Evolutionary conservation across 2,888 invertebrate species (phyloP), one percentile per base, ranked within the genome.

Genomic region (Leptopilina drosophilae): DNA sequence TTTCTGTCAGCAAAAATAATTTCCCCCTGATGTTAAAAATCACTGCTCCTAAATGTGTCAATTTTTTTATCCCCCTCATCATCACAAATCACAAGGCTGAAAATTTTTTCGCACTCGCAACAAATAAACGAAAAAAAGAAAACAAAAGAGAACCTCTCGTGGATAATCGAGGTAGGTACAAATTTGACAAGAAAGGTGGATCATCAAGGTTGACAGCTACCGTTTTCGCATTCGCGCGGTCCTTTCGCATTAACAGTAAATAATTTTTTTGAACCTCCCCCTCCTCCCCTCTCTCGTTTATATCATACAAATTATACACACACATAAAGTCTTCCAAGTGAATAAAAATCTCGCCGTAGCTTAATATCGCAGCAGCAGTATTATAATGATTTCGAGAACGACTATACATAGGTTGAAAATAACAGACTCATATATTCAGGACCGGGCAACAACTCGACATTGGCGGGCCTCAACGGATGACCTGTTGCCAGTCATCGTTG

Each of bases 401-500:
- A 87, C 86, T 84, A 81, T 87, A 86, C 86, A 87, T 84, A 84
- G 79, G 79, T 81, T 66, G 49, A 69, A 78, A 66, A 83, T 82
- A 83, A 82, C 83, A 73, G 76, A 78, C 76, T 76, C 42, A 8
- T 76, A 78, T 15, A n/a, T 64, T 64, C 40, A 88, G 85, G 85
- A 83, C 73, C 85, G 84, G 87, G 85, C 87, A 86, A 86, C 87
- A 33, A 33, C 33, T 33, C 80, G 82, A 82, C 81, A 42, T 42
- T 42, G 62, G 15, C 62, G 62, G 84, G 33, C 33, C 84, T 83
- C 86, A 86, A 87, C 85, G 87, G 33, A 88, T 86, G 87, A 88
- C 87, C 83, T 83, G 83, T 83, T 88, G 89, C 89, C 87, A 89
- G 89, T 89, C 89, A 89, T 89, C 87, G 86, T 86, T 87, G 87